Conservation (phyloP, 2,888 invertebrate genomes). For the Polydesmus complanatus region DNA sequence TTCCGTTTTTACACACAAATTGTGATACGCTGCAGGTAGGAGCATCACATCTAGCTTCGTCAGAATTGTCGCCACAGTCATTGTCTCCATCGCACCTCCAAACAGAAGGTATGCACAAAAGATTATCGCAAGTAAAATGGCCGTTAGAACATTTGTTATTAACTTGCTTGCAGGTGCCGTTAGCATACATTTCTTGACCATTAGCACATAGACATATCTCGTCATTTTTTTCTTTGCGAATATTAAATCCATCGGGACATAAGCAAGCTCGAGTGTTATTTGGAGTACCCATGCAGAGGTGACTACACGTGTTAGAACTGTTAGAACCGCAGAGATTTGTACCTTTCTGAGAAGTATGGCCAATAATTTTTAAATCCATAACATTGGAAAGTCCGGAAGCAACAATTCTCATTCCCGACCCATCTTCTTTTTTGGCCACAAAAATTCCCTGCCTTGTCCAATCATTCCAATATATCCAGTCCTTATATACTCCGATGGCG, state of each 20-base stretch:
- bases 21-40: constrained; percentile 41
- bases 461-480: constrained; percentile 78
- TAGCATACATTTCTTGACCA: constrained; percentile 40
- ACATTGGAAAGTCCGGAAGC: constrained; percentile 50
- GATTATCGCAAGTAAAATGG: constrained; percentile 44
- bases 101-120: constrained; percentile 43
- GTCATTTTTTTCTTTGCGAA: constrained; percentile 32
- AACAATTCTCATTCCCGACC: constrained; percentile 45
- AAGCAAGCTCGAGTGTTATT: constrained; percentile 51
- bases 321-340: constrained; percentile 50
- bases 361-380: constrained; percentile 66
- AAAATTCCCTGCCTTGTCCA: constrained; percentile 63
- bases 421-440: constrained; percentile 62
- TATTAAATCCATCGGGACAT: constrained; percentile 55
- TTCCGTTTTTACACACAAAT: constrained; percentile 43
- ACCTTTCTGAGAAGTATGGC: constrained; percentile 59
- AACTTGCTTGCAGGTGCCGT: constrained; percentile 51
- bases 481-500: constrained; percentile 70
- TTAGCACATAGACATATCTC: constrained; percentile 25
- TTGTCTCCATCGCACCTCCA: constrained; percentile 53
- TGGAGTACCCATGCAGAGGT: constrained; percentile 65
- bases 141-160: constrained; percentile 41
- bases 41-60: constrained; percentile 37
- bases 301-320: constrained; percentile 42
- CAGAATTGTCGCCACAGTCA: constrained; percentile 51